Evolutionary conservation across 2,797 vertebrate genomes (phyloP), one percentile per base, ranked within the genome.

Genomic region (Echiichthys vipera): DNA sequence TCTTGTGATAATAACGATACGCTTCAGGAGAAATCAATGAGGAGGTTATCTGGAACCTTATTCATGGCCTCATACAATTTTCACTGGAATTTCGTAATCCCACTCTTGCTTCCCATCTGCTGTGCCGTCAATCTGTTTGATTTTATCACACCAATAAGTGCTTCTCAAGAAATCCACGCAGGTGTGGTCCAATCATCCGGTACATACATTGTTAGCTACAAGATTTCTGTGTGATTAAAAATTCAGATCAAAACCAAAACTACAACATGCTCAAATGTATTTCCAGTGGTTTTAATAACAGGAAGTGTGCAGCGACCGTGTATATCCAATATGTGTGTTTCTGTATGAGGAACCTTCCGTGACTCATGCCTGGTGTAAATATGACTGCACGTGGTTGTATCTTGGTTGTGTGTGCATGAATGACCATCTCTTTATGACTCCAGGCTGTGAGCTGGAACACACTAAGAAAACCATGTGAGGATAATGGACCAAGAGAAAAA

Each of bases 361-460:
- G 79, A 80, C 42, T 82, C 75, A 81, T 25, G 36, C 15, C 5
- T 53, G 56, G 11, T 56, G 76, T 50, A 51, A 79, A 84, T 32
- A 72, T 10, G 36, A 24, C 24, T n/a, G 15, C 74, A 74, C 24
- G 36, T 74, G 77, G 65, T 51, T 30, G 45, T 53, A 39, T 55
- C 49, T 58, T 25, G 56, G 27, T 37, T 37, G 30, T 47, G 30
- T 72, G 56, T 62, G 66, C 46, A 61, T 74, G 61, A 56, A 18
- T 36, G 64, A 25, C 3, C 53, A 4, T 10, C 6, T 8, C 22
- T 71, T 65, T 68, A 70, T 69, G 69, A 46, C 58, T 34, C 20
- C 57, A 54, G 56, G 37, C 40, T 22, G 3, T 1, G n/a, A 51
- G 18, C 57, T 66, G 34, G 63, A 74, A 63, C 30, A 66, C 29